Percentiles rank a stretch among this genome's conserved stretches.
These are phyloP conservation scores for Lamellibrachia satsuma DNA, from an alignment of 2,888 invertebrate species.

Conservation along the genomic window DNA sequence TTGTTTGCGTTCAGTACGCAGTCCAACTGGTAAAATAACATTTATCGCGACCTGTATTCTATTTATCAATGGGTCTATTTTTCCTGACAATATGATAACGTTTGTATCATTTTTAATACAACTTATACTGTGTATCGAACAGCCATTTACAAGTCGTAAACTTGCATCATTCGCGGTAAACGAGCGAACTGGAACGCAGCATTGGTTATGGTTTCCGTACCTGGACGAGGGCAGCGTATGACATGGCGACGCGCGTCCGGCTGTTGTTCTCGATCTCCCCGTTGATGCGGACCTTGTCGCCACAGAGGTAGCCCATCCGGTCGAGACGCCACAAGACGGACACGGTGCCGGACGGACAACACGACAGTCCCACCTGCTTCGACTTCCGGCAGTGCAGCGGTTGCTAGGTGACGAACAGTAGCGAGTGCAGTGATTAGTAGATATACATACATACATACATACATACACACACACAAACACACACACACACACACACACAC, in stretches of 20 bases:
- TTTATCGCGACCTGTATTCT: no score
- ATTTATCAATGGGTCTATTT: no score
- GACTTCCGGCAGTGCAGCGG: slow-evolving; percentile 24
- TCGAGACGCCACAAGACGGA: slow-evolving; percentile 30
- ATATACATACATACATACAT: background rate
- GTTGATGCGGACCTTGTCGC: slow-evolving; percentile 30
- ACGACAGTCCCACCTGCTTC: slow-evolving; percentile 18
- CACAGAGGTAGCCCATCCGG: slow-evolving; percentile 31
- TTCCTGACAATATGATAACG: no score
- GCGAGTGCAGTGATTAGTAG: background rate
- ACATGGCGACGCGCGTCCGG: slow-evolving; percentile 18
- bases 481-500: no score
- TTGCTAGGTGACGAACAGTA: slow-evolving; percentile 13
- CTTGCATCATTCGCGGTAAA: no score
- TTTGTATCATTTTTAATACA: no score
- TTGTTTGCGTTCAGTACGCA: no score
- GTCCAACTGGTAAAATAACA: no score
- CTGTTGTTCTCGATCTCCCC: slow-evolving; percentile 33
- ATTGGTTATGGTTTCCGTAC: background rate
- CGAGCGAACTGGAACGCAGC: background rate
- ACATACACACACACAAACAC: no score
- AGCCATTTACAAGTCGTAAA: no score
- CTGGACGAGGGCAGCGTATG: slow-evolving; percentile 30
- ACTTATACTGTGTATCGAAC: no score
- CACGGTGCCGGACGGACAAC: slow-evolving; percentile 21